Percentiles rank a stretch among this genome's conserved stretches.
Conservation (phyloP, 1,140 invertebrate genomes). For the Lucilia cuprina region DNA sequence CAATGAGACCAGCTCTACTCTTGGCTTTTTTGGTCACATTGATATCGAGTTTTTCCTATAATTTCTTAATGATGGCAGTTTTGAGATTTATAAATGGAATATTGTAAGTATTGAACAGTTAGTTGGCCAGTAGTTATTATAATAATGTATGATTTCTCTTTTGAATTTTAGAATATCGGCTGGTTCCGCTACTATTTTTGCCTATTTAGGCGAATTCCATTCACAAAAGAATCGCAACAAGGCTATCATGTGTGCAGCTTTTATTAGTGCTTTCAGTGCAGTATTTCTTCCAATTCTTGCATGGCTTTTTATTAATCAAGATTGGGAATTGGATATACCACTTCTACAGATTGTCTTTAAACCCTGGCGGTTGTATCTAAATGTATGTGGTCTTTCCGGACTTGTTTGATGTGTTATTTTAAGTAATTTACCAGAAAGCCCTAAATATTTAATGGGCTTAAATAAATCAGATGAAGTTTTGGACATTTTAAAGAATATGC, state of each 20-base stretch:
- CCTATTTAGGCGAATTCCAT: conserved; percentile 55
- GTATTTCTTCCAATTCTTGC: conserved; percentile 67
- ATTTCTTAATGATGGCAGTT: conserved; percentile 69
- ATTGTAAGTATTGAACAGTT: conserved; percentile 66
- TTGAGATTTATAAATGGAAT: conserved; percentile 75
- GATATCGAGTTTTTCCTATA: conserved; percentile 71
- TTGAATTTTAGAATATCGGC: conserved; percentile 43
- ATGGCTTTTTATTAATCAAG: conserved; percentile 71
- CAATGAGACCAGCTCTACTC: conserved; percentile 73
- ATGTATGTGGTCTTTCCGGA: conserved; percentile 70
- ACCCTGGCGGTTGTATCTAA: conserved; percentile 75
- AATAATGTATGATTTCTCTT: neutral
- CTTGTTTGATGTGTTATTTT: conserved; percentile 67
- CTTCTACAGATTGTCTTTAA: conserved; percentile 64
- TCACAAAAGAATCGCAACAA: conserved; percentile 41
- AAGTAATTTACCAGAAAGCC: conserved; percentile 73
- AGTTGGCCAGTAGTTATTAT: no score
- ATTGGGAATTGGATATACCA: conserved; percentile 61
- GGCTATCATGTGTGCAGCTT: conserved; percentile 44
- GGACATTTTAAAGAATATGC: conserved; percentile 66
- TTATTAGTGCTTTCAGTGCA: conserved; percentile 49
- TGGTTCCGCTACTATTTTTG: conserved; percentile 45
- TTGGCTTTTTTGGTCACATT: conserved; percentile 71
- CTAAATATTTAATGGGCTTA: conserved; percentile 71
- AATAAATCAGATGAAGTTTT: conserved; percentile 67